These are phyloP conservation scores for Elachura formosa DNA, from an alignment of 2,113 vertebrate genomes.

Conservation along the genomic window DNA sequence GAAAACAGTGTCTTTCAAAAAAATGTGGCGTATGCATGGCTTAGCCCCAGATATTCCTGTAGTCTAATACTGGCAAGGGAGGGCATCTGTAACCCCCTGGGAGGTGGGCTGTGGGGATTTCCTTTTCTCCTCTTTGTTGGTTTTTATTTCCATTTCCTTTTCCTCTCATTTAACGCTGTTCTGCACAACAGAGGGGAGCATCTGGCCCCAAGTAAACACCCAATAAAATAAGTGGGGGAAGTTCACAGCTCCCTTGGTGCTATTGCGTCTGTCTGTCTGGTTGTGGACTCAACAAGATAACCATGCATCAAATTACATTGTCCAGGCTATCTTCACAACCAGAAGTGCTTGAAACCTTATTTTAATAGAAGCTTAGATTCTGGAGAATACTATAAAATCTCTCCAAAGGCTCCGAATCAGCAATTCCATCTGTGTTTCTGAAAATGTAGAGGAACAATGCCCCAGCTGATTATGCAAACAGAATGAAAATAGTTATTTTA, in stretches of 20 bases:
- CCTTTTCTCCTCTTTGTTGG: conserved; percentile 15
- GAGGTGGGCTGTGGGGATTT: conserved; percentile 2
- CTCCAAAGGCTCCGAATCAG: conserved; percentile 50
- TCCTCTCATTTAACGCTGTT: conserved; percentile 18
- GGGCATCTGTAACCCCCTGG: not conserved
- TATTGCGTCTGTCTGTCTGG: conserved; percentile 43
- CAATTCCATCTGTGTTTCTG: conserved; percentile 61
- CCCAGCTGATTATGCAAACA: conserved; percentile 53
- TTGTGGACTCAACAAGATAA: conserved; percentile 40
- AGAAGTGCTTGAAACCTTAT: conserved; percentile 50
- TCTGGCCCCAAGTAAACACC: conserved; percentile 58
- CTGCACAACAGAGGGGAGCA: conserved; percentile 23
- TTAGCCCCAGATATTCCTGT: not conserved
- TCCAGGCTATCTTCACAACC: conserved; percentile 54
- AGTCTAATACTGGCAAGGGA: not conserved
- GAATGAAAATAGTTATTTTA: conserved; percentile 64
- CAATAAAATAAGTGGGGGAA: conserved; percentile 48
- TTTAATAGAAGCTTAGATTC: conserved; percentile 57
- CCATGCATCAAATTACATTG: conserved; percentile 55
- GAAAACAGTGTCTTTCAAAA: not conserved
- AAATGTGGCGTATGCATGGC: not conserved
- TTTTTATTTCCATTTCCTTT: conserved; percentile 52
- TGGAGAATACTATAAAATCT: conserved; percentile 45
- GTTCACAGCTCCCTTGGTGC: conserved; percentile 53
- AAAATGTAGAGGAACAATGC: conserved; percentile 45